Percentiles rank a stretch among this genome's conserved stretches.
phyloP scores from a whole-genome alignment of 2,113 vertebrate genomes.

The Vireo altiloquus region DNA sequence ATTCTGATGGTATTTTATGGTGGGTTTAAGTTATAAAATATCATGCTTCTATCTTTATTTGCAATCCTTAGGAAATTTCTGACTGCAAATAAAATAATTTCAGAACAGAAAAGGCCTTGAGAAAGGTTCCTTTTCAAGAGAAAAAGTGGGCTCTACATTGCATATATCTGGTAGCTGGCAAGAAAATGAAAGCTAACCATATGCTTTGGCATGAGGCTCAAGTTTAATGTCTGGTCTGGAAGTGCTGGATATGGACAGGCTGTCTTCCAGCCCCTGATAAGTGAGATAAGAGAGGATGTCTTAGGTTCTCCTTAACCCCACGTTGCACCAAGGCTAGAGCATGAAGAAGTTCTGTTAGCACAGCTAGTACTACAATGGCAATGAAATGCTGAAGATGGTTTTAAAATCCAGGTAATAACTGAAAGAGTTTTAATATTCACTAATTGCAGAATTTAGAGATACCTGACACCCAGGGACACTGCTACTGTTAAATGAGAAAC shows the following conservation, averaged over 20 bases:
- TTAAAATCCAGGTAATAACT: neutral
- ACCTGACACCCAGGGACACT: neutral
- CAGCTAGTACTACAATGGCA: neutral
- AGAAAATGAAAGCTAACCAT: neutral
- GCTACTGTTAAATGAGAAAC: neutral
- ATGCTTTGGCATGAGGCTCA: neutral
- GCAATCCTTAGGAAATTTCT: neutral
- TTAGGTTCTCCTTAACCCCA: neutral
- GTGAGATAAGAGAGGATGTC: neutral
- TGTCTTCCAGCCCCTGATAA: neutral
- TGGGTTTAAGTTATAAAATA: neutral
- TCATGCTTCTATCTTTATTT: neutral
- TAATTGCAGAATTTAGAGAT: neutral
- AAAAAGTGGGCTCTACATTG: neutral
- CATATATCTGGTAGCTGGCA: neutral
- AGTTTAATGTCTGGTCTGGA: neutral
- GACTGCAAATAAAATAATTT: neutral
- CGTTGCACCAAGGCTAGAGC: neutral
- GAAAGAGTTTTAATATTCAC: neutral
- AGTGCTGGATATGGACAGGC: neutral
- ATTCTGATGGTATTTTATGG: neutral
- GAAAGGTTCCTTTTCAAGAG: neutral
- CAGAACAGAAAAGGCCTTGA: neutral
- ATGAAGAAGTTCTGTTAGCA: neutral
- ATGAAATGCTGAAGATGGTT: neutral